Base-by-base conservation (phyloP, 2,797 vertebrate species). In the Nannoperca obscura region DNA sequence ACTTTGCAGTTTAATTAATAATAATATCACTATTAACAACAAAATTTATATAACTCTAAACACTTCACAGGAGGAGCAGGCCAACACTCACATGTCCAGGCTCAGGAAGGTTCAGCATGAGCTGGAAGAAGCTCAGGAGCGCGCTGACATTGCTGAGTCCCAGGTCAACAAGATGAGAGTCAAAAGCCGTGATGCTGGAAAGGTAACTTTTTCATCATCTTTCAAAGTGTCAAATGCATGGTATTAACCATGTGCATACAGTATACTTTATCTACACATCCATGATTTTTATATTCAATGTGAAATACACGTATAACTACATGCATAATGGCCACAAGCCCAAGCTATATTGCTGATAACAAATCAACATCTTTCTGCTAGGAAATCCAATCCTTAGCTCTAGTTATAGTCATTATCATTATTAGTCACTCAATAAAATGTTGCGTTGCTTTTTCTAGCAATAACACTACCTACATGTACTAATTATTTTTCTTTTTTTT, bases 81-180 rank as follows among this genome's bases (percentile, higher is more conserved):
- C 86, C 59, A 90, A 91, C 75, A 88, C 81, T 46, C 86, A 88
- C 68, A 76, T 91, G 88, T 86, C 88, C 40, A 89, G 81, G 44
- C 49, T 76, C 32, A 88, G 88, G 49, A 90, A 91, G 49, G 85
- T 85, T 19, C 90, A 89, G 61, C 80, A 89, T 81, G 88, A 97
- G 86, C 90, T 97, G 24, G 90, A 92, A 0, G 96, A 97, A 0
- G 93, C 95, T 81, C 96, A 93, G 0, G 95, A 97, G 76, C 90
- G 95, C 0, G 95, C 95, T 52, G 96, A 96, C 59, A 94, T 97
- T 0, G 92, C 97, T 10, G 93, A 95, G 84, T 86, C 91, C 52
- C 93, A 94, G 71, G 91, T 94, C 84, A 71, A 88, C 74, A 90
- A 89, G 68, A 12, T 92, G 69, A 89, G 91, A 83, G 81, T 50